phyloP scores from a whole-genome alignment of 2,797 vertebrate species.

The Smutsia temminckii region DNA sequence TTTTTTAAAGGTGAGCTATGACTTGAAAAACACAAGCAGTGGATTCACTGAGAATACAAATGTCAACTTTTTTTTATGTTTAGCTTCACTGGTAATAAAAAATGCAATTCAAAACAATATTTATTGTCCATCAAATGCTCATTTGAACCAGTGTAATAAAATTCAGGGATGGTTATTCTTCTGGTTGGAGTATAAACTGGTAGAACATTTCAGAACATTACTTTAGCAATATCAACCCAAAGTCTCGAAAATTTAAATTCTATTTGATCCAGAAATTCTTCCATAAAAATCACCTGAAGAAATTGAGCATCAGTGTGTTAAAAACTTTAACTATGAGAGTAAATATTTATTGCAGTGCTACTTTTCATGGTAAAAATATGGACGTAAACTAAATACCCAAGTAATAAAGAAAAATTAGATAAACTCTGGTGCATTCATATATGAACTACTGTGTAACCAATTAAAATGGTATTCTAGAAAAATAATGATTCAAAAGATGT shows the following conservation, averaged over 20 bases:
- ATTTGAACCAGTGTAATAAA: not conserved
- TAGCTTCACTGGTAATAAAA: not conserved
- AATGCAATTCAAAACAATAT: not conserved
- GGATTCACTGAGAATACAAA: not conserved
- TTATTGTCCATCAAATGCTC: not conserved
- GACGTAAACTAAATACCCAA: not conserved
- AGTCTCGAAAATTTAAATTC: constrained; percentile 14
- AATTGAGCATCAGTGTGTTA: not conserved
- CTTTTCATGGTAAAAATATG: not conserved
- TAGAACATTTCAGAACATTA: not conserved
- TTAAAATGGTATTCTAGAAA: constrained; percentile 3
- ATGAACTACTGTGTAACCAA: not conserved
- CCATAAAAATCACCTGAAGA: not conserved
- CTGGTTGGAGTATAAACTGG: not conserved
- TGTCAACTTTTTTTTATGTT: not conserved
- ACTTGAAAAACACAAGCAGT: not conserved
- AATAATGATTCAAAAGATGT: not conserved
- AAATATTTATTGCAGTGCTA: not conserved
- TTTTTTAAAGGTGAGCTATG: not conserved
- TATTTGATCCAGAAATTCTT: constrained; percentile 1
- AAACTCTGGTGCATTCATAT: not conserved
- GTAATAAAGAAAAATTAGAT: not conserved
- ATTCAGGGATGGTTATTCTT: not conserved
- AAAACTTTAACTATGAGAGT: not conserved
- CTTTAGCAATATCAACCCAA: not conserved